Base-by-base conservation (phyloP, 2,797 vertebrate genomes). In the Schizopygopsis malacanthus region DNA sequence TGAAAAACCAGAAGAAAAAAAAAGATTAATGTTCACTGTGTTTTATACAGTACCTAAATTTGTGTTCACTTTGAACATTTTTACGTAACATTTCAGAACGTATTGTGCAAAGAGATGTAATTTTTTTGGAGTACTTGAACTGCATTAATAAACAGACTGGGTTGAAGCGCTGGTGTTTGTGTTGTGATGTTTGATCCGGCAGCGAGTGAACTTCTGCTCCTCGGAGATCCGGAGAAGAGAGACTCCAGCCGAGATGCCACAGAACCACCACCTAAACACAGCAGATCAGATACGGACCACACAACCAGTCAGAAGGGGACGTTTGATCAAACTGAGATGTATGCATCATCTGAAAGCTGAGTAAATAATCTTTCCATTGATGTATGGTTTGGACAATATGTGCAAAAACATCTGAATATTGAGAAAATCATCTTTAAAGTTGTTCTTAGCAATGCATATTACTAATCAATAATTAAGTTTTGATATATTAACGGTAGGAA, bases 31-130 rank as follows among this genome's bases (percentile, higher is more conserved):
- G 97, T 98, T 98, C 97, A 97, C 98, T 99, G 98, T 99, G 98
- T 99, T 99, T 99, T 99, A 99, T 99, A 99, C 98, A 99, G 98
- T 99, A 97, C 96, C 95, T 95, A 95, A 93, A 93, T 92, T 97
- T 98, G 98, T 97, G 97, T 99, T 99, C 97, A 98, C 97, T 99
- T 98, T 98, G 97, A 96, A 98, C 97, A 98, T 99, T 99, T 99
- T 99, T 99, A 99, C 98, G 97, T 98, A 99, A 95, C 95, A 91
- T 95, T 97, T 96, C 95, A 97, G 98, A 96, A 97, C 97, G 97
- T 99, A 98, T 98, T 97, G 98, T 99, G 97, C 96, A 96, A 96
- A 98, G 96, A n/a, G n/a, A 97, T 99, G 97, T 99, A 97, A 98
- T 97, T 96, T 96, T 82, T 99, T 98, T 97, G 97, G 97, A 98